Percentiles rank a stretch among this genome's conserved stretches.
Evolutionary conservation across 1,140 invertebrate genomes (phyloP).

Genomic region (Drosophila trapezifrons): DNA sequence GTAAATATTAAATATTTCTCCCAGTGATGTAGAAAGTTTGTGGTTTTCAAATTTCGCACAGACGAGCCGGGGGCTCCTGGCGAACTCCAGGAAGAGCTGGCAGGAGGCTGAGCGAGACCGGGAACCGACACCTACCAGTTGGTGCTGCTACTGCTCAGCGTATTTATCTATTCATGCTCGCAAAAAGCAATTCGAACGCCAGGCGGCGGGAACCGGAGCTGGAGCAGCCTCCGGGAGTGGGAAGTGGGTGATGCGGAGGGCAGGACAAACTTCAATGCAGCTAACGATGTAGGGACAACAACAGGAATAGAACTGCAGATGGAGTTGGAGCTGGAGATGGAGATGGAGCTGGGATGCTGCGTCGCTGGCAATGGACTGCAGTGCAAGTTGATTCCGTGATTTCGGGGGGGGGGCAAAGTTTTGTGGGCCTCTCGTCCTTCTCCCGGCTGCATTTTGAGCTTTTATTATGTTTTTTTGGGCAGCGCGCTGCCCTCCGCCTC

Average conservation of each 20-base stretch:
- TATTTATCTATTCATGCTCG: conserved; percentile 82
- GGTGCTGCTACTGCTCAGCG: conserved; percentile 56
- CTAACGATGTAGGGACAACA: conserved; percentile 77
- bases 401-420: conserved; percentile 65
- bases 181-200: conserved; percentile 71
- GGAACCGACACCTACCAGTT: conserved; percentile 50
- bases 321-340: conserved; percentile 27
- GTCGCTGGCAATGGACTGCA: conserved; percentile 65
- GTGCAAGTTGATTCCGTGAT: conserved; percentile 78
- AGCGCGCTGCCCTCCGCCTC: conserved; percentile 25
- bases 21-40: conserved; percentile 63
- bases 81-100: conserved; percentile 5
- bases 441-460: conserved; percentile 70
- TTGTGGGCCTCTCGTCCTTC: conserved; percentile 45
- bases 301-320: conserved; percentile 46
- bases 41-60: conserved; percentile 73
- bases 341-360: conserved; percentile 27
- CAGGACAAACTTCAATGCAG: conserved; percentile 72
- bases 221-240: neutral
- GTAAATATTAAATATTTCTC: neutral
- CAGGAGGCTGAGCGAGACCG: conserved; percentile 25
- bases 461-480: conserved; percentile 72
- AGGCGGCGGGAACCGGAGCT: conserved; percentile 11
- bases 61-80: conserved; percentile 20
- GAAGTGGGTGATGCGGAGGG: neutral